Evolutionary conservation across 2,113 vertebrate species (phyloP), one percentile per base, ranked within the genome.

Genomic region (Illadopsis cleaveri): DNA sequence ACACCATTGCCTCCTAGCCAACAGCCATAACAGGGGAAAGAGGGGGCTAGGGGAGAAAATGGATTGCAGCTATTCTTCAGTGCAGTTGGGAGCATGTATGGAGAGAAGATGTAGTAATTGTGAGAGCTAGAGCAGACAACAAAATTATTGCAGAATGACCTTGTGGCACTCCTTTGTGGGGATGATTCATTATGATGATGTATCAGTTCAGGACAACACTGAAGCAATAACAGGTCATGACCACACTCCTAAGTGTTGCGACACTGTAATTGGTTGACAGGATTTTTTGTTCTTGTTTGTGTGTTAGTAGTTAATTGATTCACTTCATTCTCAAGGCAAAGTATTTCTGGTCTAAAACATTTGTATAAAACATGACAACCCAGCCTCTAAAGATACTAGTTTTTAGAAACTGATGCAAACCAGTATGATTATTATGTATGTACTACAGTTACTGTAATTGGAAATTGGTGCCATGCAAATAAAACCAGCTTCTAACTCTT

Each of bases 61-160:
- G 82, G 61, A 80, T 28, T 40, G 11, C 56, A 82, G 20, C 66
- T 75, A 5, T 84, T 79, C n/a, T 42, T 86, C 14, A 31, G 28
- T 66, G 62, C 37, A 48, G 10, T 24, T 15, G 4, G 60, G 45
- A 79, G 20, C 61, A 47, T 3, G 4, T 54, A 15, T 31, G 69
- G 68, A 77, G n/a, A n/a, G 28, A 89, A 51, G 50, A 30, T 37
- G 21, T 37, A 71, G 25, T 86, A 91, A 70, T n/a, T 82, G 75
- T 30, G 27, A 44, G 79, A 78, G 71, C 31, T 86, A 40, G 56
- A 78, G n/a, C 51, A 92, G 93, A 72, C 50, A 87, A 68, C 20
- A 50, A 50, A 90, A 84, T 89, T 90, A 89, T 89, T 94, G 45
- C 60, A 92, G 65, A 72, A 58, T 90, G 61, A 90, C 79, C 72